Evolutionary conservation across 1,140 invertebrate genomes (phyloP).

Genomic region (Anastrepha obliqua): DNA sequence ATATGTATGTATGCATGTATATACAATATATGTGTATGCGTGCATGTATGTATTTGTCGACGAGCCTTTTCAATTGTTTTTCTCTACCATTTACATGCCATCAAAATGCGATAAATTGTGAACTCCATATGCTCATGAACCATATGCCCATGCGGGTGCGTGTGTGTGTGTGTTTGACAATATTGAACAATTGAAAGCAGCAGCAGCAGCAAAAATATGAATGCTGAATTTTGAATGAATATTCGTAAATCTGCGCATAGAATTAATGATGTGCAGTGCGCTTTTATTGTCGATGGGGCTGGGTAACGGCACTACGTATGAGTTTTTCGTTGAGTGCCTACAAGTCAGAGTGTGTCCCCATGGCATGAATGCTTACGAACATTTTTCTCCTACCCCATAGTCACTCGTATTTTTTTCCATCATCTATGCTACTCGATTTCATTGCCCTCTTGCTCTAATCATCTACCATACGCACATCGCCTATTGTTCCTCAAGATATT

Average conservation of each 20-base stretch:
- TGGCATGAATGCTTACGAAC: neutral
- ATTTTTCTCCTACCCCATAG: too few relatives aligned
- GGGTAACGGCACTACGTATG: neutral
- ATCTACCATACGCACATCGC: neutral
- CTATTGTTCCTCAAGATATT: neutral
- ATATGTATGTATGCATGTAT: too few relatives aligned
- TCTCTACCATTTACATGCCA: slow-evolving; percentile 1
- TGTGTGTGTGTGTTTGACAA: neutral
- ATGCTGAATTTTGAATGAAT: neutral
- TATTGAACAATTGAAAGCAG: too few relatives aligned
- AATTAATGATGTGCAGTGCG: slow-evolving; percentile 20
- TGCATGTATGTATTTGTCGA: neutral
- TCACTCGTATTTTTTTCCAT: too few relatives aligned
- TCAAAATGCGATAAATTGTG: slow-evolving; percentile 30
- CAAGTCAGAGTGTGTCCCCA: neutral
- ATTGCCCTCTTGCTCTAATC: neutral
- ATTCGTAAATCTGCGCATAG: slow-evolving; percentile 31
- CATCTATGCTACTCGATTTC: neutral
- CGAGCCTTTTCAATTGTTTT: slow-evolving; percentile 6
- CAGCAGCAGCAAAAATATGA: neutral
- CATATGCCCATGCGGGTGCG: neutral
- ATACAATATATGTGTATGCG: neutral
- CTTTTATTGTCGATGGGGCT: neutral
- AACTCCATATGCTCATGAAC: neutral
- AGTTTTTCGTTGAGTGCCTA: neutral